phyloP scores from a whole-genome alignment of 1,140 invertebrate genomes.

The Melitaea cinxia region DNA sequence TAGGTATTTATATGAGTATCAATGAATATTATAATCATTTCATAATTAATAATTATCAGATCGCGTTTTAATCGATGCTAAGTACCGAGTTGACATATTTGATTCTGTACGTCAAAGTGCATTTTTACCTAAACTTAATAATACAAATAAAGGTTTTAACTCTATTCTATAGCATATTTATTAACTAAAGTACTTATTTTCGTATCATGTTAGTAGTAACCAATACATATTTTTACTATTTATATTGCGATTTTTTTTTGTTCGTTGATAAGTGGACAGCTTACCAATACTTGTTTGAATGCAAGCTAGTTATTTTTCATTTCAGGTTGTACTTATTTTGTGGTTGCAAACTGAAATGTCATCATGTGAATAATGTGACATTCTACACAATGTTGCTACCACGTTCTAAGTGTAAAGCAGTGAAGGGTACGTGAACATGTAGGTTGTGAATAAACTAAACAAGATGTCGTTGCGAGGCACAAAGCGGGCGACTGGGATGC shows the following conservation, averaged over 20 bases:
- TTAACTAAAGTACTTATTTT: background rate
- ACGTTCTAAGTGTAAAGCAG: slow-evolving; percentile 77
- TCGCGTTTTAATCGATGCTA: slow-evolving; percentile 15
- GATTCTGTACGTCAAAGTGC: slow-evolving; percentile 51
- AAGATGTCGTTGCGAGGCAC: slow-evolving; percentile 78
- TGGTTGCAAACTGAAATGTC: slow-evolving; percentile 63
- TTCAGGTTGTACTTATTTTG: slow-evolving; percentile 60
- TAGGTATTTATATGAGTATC: background rate
- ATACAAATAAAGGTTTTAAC: background rate
- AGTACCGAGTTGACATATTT: slow-evolving; percentile 51
- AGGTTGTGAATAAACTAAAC: slow-evolving; percentile 64
- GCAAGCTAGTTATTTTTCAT: slow-evolving; percentile 41
- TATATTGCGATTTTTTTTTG: too few relatives aligned
- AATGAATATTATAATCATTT: slow-evolving; percentile 3
- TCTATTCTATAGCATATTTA: background rate
- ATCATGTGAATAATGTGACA: slow-evolving; percentile 77
- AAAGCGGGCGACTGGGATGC: slow-evolving; percentile 78
- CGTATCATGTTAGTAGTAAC: background rate
- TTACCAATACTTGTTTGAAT: too few relatives aligned
- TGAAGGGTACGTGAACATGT: slow-evolving; percentile 74
- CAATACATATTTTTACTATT: too few relatives aligned
- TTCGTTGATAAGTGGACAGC: too few relatives aligned
- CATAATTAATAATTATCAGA: slow-evolving; percentile 11
- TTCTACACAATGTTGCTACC: slow-evolving; percentile 78
- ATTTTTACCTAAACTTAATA: slow-evolving; percentile 20